Evolutionary conservation across 1,140 invertebrate species (phyloP), one percentile per base, ranked within the genome.

Genomic region (Pogonomyrmex barbatus): DNA sequence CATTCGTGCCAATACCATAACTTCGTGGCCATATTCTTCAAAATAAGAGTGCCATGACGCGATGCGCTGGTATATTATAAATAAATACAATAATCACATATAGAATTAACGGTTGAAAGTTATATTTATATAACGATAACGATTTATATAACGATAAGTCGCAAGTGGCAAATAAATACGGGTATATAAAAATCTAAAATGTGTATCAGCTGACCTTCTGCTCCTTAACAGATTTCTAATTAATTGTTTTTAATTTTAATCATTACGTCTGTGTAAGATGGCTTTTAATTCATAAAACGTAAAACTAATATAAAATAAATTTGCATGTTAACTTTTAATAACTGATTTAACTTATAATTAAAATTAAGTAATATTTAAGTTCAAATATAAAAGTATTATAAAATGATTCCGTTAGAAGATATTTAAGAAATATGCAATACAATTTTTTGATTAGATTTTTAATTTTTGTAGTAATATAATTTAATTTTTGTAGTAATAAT

Each of bases 81-180:
- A 36, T 52, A 3, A 70, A 14, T 50, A 14, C 24, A 50, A 47
- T 70, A 70, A 47, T 79, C 17, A 52, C 47, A 68, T 30, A 24
- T 17, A 36, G 9, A 1, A 33, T 81, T 81, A 81, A 79, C 39
- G 6, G 14, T 45, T 33, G 2, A 81, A 42, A 33, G 58, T 45
- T 33, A 12, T 45, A 81, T 68, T 45, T 70, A 81, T 56, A 70
- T 12, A 39, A 14, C 33, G 5, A 9, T 77, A n/a, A 65, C n/a
- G n/a, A 81, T 68, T 45, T 70, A 81, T 56, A 70, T 12, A 39
- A 14, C 33, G 5, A 9, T 77, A n/a, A 65, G 65, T 81, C 12
- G 17, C 60, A 79, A 52, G 33, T 78, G 36, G 77, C 24, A 56
- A 81, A 81, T 81, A 81, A 81, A 81, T 81, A 70, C 63, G 65